Percentiles rank a stretch among this genome's conserved stretches.
phyloP scores from a whole-genome alignment of 2,113 vertebrate genomes.

The Apistogramma diplotaenia region DNA sequence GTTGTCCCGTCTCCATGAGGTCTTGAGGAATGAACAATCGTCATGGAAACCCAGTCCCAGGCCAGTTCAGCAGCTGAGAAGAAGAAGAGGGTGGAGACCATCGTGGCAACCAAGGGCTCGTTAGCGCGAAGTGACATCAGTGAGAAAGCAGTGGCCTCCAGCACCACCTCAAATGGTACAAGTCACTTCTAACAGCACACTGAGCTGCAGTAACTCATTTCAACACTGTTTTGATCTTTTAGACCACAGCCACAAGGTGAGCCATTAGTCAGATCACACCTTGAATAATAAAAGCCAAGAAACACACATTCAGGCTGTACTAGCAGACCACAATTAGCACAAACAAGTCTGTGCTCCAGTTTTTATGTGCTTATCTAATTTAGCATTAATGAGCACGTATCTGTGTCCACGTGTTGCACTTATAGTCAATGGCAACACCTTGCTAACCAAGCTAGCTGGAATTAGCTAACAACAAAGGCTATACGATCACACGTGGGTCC shows the following conservation, averaged over 20 bases:
- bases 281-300: background rate
- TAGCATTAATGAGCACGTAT: background rate
- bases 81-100: slow-evolving; percentile 97
- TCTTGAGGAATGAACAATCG: slow-evolving; percentile 93
- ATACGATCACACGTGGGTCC: background rate
- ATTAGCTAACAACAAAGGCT: background rate
- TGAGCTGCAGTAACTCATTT: background rate
- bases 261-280: background rate
- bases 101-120: slow-evolving; percentile 88
- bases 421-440: background rate
- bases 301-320: background rate
- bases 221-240: background rate
- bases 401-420: background rate
- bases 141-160: slow-evolving; percentile 97
- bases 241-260: background rate
- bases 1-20: slow-evolving; percentile 80
- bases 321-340: background rate
- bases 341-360: background rate
- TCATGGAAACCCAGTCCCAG: slow-evolving; percentile 97
- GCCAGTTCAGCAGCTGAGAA: slow-evolving; percentile 90
- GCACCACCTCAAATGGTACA: slow-evolving; percentile 97
- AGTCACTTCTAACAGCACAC: slow-evolving; percentile 22
- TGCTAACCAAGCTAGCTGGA: background rate
- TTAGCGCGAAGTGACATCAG: slow-evolving; percentile 91
- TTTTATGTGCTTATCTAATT: background rate